Evolutionary conservation across 2,888 invertebrate species (phyloP).

Genomic region (Argynnis bischoffii): DNA sequence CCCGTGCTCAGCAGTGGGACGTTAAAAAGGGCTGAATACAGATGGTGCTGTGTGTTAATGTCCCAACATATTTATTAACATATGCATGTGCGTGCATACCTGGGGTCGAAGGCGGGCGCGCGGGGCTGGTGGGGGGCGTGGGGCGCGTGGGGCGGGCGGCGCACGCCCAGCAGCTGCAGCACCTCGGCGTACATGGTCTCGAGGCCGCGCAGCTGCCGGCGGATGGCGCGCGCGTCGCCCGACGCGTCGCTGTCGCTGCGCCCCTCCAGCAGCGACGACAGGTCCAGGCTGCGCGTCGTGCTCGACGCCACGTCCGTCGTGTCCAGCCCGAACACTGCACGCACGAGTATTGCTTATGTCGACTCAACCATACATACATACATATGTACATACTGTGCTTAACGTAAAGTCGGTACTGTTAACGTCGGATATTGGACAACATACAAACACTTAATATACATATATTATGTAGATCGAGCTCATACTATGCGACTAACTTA

Average conservation of each 20-base stretch:
- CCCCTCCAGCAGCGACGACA: slow-evolving; percentile 90
- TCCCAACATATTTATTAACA: too few species aligned
- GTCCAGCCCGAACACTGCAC: slow-evolving; percentile 86
- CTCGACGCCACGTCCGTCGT: slow-evolving; percentile 90
- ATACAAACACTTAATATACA: neutral
- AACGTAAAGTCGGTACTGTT: too few species aligned
- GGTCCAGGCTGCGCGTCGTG: slow-evolving; percentile 88
- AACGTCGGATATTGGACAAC: too few species aligned
- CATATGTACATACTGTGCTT: too few species aligned
- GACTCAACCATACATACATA: too few species aligned
- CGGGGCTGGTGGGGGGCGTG: slow-evolving; percentile 61
- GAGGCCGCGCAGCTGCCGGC: slow-evolving; percentile 90
- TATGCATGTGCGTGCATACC: too few species aligned
- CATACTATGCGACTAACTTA: too few species aligned
- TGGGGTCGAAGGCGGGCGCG: slow-evolving; percentile 79
- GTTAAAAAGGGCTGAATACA: too few species aligned
- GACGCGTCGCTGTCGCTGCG: slow-evolving; percentile 89
- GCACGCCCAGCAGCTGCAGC: slow-evolving; percentile 70
- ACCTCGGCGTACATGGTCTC: slow-evolving; percentile 95
- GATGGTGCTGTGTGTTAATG: too few species aligned
- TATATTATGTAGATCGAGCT: too few species aligned
- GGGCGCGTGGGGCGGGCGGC: slow-evolving; percentile 47
- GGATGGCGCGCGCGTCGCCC: slow-evolving; percentile 89
- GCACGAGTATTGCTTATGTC: neutral
- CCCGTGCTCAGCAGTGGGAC: too few species aligned